phyloP scores from a whole-genome alignment of 2,888 invertebrate species.

The Epinotia bilunana region DNA sequence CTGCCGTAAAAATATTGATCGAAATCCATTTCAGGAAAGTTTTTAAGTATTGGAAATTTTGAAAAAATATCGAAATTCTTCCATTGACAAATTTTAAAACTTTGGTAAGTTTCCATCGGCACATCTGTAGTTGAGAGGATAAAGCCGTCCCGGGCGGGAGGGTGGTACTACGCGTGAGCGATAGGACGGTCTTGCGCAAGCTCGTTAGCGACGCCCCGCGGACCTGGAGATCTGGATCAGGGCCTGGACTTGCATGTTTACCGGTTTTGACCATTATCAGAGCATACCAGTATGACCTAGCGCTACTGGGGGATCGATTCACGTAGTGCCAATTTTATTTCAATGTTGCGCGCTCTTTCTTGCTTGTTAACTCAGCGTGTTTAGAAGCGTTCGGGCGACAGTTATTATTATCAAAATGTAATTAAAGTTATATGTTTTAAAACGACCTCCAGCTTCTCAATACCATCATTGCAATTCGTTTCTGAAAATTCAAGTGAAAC shows the following conservation, averaged over 20 bases:
- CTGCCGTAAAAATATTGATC: neutral
- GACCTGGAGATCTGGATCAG: slow-evolving; percentile 48
- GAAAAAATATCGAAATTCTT: too few species aligned
- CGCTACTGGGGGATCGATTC: neutral
- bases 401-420: too few species aligned
- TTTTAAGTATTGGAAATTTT: too few species aligned
- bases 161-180: slow-evolving; percentile 69
- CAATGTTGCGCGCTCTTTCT: neutral
- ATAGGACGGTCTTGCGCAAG: slow-evolving; percentile 76
- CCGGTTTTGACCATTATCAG: neutral
- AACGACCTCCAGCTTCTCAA: too few species aligned
- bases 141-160: slow-evolving; percentile 52
- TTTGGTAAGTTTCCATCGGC: too few species aligned
- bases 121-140: slow-evolving; percentile 44
- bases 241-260: slow-evolving; percentile 39
- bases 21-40: too few species aligned
- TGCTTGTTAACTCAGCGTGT: too few species aligned
- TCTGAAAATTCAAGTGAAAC: neutral
- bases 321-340: neutral
- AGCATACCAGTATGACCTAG: neutral
- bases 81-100: too few species aligned
- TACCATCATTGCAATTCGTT: neutral
- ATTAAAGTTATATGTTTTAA: too few species aligned
- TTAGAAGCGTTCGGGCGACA: too few species aligned
- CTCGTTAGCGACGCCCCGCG: slow-evolving; percentile 50